phyloP scores from a whole-genome alignment of 2,797 vertebrate genomes.

The Bovichtus variegatus region DNA sequence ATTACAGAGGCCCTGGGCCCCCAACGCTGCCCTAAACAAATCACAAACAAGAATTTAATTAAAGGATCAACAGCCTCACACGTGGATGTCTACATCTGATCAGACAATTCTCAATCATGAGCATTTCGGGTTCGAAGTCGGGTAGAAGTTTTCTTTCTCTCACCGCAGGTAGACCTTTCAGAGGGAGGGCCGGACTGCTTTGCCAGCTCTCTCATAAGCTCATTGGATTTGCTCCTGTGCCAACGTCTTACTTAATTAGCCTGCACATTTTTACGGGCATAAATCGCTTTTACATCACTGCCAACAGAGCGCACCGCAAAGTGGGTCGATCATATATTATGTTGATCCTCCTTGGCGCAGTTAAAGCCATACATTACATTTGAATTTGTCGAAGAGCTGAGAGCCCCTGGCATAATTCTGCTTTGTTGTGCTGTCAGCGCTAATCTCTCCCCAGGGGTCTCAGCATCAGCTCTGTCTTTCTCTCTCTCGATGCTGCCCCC shows the following conservation, averaged over 20 bases:
- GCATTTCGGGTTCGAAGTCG: background rate
- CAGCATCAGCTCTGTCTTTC: conserved; percentile 55
- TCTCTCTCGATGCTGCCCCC: conserved; percentile 67
- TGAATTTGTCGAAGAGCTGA: conserved; percentile 78
- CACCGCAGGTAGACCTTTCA: conserved; percentile 58
- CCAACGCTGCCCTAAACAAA: conserved; percentile 46
- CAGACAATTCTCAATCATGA: background rate
- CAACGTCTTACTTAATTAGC: conserved; percentile 84
- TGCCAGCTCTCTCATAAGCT: conserved; percentile 78
- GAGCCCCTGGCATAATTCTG: conserved; percentile 73
- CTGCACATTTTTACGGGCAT: conserved; percentile 80
- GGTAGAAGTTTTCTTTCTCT: conserved; percentile 47
- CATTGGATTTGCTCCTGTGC: conserved; percentile 78
- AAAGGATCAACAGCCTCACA: conserved; percentile 53
- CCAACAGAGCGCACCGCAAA: conserved; percentile 74
- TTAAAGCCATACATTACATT: conserved; percentile 79
- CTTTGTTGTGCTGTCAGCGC: conserved; percentile 83
- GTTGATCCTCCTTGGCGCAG: conserved; percentile 80
- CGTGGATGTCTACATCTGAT: conserved; percentile 25
- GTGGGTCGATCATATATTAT: conserved; percentile 84
- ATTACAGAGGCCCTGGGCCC: conserved; percentile 64
- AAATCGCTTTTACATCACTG: conserved; percentile 82
- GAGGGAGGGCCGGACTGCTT: conserved; percentile 4
- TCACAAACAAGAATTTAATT: conserved; percentile 70
- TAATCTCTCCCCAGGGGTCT: conserved; percentile 82